A percentile compares a stretch with the other conserved stretches of the same genome.
Conservation (phyloP, 2,888 invertebrate species). For the Rhorus exstirpatorius region DNA sequence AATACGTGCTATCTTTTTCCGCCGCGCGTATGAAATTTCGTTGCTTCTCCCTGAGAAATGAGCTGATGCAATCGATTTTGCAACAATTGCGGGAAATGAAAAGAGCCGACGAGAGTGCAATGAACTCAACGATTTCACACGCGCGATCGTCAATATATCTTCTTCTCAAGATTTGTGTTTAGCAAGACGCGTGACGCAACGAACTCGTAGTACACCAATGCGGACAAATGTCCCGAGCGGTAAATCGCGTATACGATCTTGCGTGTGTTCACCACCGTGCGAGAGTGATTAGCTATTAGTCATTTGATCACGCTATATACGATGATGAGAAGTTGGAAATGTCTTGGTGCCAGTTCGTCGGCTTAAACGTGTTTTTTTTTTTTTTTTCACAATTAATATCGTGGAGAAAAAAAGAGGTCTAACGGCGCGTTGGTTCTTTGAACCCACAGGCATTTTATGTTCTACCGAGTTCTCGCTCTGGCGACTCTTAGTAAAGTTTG, state of each 20-base stretch:
- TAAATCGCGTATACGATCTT: not conserved
- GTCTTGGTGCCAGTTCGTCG: not conserved
- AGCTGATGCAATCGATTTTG: too few relatives aligned
- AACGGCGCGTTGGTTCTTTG: not conserved
- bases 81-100: not conserved
- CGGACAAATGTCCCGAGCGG: not conserved
- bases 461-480: not conserved
- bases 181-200: not conserved
- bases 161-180: too few relatives aligned
- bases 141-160: too few relatives aligned
- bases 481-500: too few relatives aligned
- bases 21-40: too few relatives aligned
- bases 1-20: too few relatives aligned
- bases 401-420: too few relatives aligned
- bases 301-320: slow-evolving; percentile 9
- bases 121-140: too few relatives aligned
- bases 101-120: too few relatives aligned
- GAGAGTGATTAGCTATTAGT: slow-evolving; percentile 4
- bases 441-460: not conserved
- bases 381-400: too few relatives aligned
- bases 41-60: too few relatives aligned
- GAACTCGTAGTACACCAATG: not conserved
- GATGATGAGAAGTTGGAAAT: not conserved
- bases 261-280: not conserved
- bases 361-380: not conserved